Percentiles rank a stretch among this genome's conserved stretches.
phyloP scores from a whole-genome alignment of 2,888 invertebrate genomes.

The Hypsopygia costalis region DNA sequence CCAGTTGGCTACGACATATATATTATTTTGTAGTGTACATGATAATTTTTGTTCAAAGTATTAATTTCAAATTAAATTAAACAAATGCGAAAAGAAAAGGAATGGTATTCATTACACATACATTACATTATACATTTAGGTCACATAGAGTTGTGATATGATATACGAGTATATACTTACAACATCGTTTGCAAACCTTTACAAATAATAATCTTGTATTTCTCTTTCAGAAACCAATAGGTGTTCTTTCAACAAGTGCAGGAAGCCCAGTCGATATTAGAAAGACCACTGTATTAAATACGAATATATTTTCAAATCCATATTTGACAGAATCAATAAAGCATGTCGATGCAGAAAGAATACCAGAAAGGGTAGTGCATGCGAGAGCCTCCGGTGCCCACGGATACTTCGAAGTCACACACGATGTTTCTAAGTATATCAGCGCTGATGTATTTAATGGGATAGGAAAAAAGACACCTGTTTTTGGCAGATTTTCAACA shows the following conservation, averaged over 20 bases:
- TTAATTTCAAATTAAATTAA: too few species aligned
- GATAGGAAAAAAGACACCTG: conserved; percentile 86
- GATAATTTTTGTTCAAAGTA: too few species aligned
- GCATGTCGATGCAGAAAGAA: conserved; percentile 87
- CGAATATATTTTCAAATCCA: conserved; percentile 33
- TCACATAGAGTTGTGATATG: too few species aligned
- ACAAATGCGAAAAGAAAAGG: too few species aligned
- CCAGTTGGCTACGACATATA: too few species aligned
- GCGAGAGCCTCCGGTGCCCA: conserved; percentile 94
- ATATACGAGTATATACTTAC: too few species aligned
- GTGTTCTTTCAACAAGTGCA: conserved; percentile 82
- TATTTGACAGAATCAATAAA: conserved; percentile 85
- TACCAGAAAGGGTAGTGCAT: conserved; percentile 94
- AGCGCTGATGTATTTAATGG: conserved; percentile 81
- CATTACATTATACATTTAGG: too few species aligned
- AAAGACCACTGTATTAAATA: conserved; percentile 45
- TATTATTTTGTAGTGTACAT: too few species aligned
- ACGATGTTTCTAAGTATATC: conserved; percentile 84
- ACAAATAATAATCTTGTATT: too few species aligned
- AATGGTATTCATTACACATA: too few species aligned
- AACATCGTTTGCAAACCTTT: too few species aligned
- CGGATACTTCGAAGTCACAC: conserved; percentile 90
- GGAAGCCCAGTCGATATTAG: conserved; percentile 89
- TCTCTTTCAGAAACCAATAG: conserved; percentile 32
- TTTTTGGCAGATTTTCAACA: conserved; percentile 87